Base-by-base conservation (phyloP, 2,113 vertebrate genomes). In the Gasterosteus nipponicus region DNA sequence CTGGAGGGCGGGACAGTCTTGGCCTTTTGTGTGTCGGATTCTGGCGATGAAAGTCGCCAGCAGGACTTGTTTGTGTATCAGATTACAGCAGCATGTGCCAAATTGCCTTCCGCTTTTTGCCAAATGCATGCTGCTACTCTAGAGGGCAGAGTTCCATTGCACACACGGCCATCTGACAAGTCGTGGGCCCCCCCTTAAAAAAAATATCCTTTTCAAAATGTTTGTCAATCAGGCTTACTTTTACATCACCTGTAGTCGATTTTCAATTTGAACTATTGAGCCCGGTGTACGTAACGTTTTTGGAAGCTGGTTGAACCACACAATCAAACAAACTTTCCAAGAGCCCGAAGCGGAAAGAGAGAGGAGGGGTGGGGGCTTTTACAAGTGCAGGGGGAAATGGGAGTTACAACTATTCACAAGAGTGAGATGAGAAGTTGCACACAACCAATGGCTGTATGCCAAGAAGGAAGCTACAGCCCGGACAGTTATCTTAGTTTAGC, bases 51-150 rank as follows among this genome's bases (percentile, higher is more conserved):
- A 82, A 81, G 11, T 63, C 38, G 78, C 83, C 87, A 87, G 82
- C 87, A 84, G 83, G 77, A 77, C 66, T 86, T 90, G 89, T 90
- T 91, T 92, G 89, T 88, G 88, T 88, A 89, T 89, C 81, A 89
- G 82, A 84, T 90, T 86, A 75, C 74, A 70, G 72, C 72, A 61
- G 77, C 15, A 35, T 10, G 5, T 82, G 89, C 89, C 91, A 91
- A 85, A 84, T 77, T 84, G 49, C 82, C 81, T 10, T 72, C 58
- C 68, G 71, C 76, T 86, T 78, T 71, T 66, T 73, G 87, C 88
- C 87, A 86, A 57, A 42, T 58, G 77, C 88, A 87, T 83, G 86
- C 87, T 79, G 84, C 75, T 82, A 68, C 69, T 82, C 85, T 51
- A 78, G 73, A 75, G 81, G 79, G 79, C 82, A 86, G 64, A 78